Percentiles rank a stretch among this genome's conserved stretches.
Conservation (phyloP, 2,888 invertebrate genomes). For the Diadromus collaris region DNA sequence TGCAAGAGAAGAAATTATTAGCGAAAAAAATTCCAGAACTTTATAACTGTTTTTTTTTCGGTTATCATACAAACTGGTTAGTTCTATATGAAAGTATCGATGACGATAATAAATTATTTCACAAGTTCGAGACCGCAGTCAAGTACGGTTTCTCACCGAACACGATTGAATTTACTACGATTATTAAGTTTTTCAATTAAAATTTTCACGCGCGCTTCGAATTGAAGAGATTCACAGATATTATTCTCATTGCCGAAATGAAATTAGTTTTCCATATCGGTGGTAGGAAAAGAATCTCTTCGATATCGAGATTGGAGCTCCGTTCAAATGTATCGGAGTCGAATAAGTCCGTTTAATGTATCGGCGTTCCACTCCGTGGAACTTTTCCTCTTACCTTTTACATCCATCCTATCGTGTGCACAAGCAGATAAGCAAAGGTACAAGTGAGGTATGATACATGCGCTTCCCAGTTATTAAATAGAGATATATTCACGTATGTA, state of each 20-base stretch:
- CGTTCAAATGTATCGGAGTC: background rate
- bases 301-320: background rate
- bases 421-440: slow-evolving; percentile 56
- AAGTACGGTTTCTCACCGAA: background rate
- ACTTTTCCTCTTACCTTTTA: slow-evolving; percentile 77
- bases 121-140: background rate
- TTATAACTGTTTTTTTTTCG: background rate
- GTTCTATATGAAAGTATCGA: background rate
- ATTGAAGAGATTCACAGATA: background rate
- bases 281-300: slow-evolving; percentile 1
- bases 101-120: background rate
- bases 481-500: background rate
- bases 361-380: background rate
- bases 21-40: background rate
- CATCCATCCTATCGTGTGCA: slow-evolving; percentile 79
- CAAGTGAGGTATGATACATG: slow-evolving; percentile 31
- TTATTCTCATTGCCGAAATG: background rate
- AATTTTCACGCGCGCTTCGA: background rate
- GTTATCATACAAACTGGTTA: no score
- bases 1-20: slow-evolving; percentile 76
- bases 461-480: background rate
- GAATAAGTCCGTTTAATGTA: background rate
- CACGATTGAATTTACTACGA: background rate
- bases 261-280: background rate
- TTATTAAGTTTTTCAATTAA: background rate